These are phyloP conservation scores for Vimba vimba DNA, from an alignment of 2,113 vertebrate genomes.

Conservation along the genomic window DNA sequence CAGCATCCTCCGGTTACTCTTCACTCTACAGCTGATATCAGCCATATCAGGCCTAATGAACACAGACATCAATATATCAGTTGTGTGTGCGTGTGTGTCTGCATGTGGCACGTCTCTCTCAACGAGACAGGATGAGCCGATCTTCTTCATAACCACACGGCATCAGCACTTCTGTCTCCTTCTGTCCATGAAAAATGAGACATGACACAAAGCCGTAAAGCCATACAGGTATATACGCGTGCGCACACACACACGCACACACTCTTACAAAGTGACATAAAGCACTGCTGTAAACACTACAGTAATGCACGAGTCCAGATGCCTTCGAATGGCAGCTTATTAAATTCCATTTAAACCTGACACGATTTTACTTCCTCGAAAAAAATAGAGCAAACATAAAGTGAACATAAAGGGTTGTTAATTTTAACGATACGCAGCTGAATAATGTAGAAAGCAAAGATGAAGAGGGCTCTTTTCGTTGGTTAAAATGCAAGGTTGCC, in stretches of 20 bases:
- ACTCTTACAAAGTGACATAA: conserved; percentile 48
- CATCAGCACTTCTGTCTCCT: conserved; percentile 71
- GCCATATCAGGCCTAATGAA: conserved; percentile 75
- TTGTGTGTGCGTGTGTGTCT: conserved; percentile 55
- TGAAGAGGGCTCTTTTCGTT: conserved; percentile 43
- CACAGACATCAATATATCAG: conserved; percentile 74
- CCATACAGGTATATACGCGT: conserved; percentile 14
- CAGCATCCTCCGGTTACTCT: neutral
- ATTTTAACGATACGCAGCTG: conserved; percentile 55
- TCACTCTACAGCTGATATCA: conserved; percentile 51
- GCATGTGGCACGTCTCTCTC: conserved; percentile 68
- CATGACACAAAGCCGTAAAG: conserved; percentile 67
- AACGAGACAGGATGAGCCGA: conserved; percentile 49
- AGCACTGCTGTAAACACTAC: conserved; percentile 49
- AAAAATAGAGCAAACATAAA: conserved; percentile 55
- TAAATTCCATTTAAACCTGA: conserved; percentile 62
- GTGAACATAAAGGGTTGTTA: conserved; percentile 58
- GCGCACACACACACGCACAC: conserved; percentile 14
- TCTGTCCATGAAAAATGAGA: conserved; percentile 77
- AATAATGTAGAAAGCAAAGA: conserved; percentile 27
- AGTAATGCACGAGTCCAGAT: conserved; percentile 47
- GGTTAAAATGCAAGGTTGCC: conserved; percentile 48
- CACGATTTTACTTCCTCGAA: conserved; percentile 49
- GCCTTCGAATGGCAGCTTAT: conserved; percentile 56
- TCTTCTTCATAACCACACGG: conserved; percentile 70